A percentile compares a stretch with the other conserved stretches of the same genome.
Evolutionary conservation across 2,113 vertebrate species (phyloP).

Genomic region (Symphodus melops): DNA sequence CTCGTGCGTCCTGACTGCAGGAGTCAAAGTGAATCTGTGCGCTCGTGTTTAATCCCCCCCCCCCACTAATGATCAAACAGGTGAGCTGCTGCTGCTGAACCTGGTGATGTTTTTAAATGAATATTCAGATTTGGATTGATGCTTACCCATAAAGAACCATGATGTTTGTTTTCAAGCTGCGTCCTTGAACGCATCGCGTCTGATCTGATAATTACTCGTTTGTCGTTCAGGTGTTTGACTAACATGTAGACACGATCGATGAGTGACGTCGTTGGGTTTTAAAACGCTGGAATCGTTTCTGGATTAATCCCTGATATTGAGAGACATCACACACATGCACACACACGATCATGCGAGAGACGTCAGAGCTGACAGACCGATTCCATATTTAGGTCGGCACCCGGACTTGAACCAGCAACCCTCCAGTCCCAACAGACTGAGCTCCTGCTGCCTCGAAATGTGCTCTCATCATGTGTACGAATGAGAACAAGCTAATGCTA

Average conservation of each 20-base stretch:
- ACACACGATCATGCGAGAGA: too few relatives aligned
- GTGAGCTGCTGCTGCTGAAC: not conserved
- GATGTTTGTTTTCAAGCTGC: not conserved
- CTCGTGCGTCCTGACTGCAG: not conserved
- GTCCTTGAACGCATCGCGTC: not conserved
- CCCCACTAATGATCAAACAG: not conserved
- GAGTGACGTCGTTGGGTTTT: too few relatives aligned
- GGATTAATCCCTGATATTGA: too few relatives aligned
- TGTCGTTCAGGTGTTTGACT: not conserved
- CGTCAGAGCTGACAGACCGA: too few relatives aligned
- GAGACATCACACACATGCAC: too few relatives aligned
- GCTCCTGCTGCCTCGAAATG: too few relatives aligned
- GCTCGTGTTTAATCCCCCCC: not conserved
- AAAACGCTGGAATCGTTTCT: too few relatives aligned
- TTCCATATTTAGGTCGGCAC: too few relatives aligned
- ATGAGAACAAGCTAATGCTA: too few relatives aligned
- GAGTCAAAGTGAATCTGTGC: not conserved
- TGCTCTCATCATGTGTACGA: too few relatives aligned
- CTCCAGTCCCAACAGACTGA: too few relatives aligned
- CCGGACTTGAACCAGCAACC: too few relatives aligned
- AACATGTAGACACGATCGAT: not conserved
- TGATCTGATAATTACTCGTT: conserved; percentile 1
- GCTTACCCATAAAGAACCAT: not conserved
- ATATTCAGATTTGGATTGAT: not conserved
- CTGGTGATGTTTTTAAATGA: not conserved